phyloP scores from a whole-genome alignment of 2,113 vertebrate genomes.

The Psilopogon haemacephalus region DNA sequence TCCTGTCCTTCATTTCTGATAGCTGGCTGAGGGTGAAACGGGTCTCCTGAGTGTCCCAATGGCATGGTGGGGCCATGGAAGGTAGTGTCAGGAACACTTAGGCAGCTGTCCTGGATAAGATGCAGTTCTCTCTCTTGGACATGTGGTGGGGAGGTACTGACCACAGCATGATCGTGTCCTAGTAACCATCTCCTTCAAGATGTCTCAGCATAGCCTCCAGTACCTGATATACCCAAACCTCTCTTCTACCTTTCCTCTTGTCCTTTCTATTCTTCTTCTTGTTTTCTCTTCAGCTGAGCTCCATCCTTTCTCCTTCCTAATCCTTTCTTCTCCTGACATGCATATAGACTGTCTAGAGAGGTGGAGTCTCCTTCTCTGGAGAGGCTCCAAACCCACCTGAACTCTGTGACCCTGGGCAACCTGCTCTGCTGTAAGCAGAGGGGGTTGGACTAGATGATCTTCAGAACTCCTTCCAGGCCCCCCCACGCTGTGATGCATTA shows the following conservation, averaged over 20 bases:
- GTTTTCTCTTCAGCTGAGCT: neutral
- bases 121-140: neutral
- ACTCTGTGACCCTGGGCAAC: no score
- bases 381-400: no score
- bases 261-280: neutral
- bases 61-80: neutral
- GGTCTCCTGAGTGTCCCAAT: neutral
- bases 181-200: no score
- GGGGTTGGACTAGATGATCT: neutral
- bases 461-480: neutral
- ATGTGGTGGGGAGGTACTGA: neutral
- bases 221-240: neutral
- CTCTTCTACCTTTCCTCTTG: neutral
- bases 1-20: neutral
- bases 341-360: neutral
- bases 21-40: neutral
- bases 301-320: neutral
- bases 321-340: neutral
- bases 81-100: neutral
- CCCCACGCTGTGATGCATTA: neutral
- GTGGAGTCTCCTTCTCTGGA: neutral
- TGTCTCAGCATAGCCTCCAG: rapidly evolving
- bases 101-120: neutral
- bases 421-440: neutral
- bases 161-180: neutral